phyloP scores from a whole-genome alignment of 2,797 vertebrate species.

The Alexandromys oeconomus region DNA sequence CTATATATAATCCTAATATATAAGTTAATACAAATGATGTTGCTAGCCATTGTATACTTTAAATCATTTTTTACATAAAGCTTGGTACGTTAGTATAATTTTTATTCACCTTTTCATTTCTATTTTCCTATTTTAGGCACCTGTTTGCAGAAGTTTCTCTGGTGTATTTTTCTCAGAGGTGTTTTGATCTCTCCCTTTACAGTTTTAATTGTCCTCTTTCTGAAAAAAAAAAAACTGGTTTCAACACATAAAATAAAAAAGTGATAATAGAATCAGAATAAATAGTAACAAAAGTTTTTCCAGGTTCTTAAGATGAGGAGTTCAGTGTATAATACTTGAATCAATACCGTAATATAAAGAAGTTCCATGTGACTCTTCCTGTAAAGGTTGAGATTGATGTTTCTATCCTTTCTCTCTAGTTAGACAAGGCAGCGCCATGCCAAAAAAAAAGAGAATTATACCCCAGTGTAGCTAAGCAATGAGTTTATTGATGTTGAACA shows the following conservation, averaged over 20 bases:
- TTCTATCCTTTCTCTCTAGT: background rate
- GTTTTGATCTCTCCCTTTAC: slow-evolving; percentile 24
- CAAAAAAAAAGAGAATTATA: background rate
- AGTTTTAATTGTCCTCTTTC: slow-evolving; percentile 15
- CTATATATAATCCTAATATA: background rate
- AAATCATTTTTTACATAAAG: background rate
- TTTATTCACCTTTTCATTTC: background rate
- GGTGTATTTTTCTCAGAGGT: background rate
- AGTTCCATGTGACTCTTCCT: background rate
- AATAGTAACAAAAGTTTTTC: background rate
- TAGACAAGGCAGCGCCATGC: too few species aligned
- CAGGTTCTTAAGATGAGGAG: background rate
- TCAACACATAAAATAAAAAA: slow-evolving; percentile 5
- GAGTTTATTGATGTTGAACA: background rate
- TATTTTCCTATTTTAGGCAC: slow-evolving; percentile 2
- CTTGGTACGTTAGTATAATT: background rate
- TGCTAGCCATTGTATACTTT: background rate
- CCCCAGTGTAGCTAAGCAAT: background rate
- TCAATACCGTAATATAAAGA: background rate
- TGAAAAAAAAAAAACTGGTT: background rate
- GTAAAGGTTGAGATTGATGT: background rate
- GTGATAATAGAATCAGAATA: background rate
- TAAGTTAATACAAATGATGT: background rate
- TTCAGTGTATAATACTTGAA: slow-evolving; percentile 5
- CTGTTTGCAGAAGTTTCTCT: slow-evolving; percentile 27